Conservation (phyloP, 2,888 invertebrate species). For the Platynereis dumerilii region DNA sequence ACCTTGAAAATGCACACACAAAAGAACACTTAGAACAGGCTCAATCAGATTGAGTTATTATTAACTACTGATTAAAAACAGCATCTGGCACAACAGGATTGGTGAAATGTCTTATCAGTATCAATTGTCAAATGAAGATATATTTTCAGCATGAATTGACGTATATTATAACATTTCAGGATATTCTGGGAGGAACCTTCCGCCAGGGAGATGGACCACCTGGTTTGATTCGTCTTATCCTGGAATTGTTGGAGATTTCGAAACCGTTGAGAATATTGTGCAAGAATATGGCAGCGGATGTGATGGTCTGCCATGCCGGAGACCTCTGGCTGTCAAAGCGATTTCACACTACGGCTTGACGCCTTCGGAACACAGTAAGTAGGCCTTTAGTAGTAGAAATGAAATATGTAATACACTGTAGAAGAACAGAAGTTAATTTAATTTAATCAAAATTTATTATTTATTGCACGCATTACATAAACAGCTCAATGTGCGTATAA, state of each 20-base stretch:
- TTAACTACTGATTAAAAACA: too few relatives aligned
- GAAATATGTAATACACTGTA: background rate
- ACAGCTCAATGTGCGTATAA: too few relatives aligned
- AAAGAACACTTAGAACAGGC: too few relatives aligned
- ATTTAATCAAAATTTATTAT: too few relatives aligned
- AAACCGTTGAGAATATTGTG: conserved; percentile 11
- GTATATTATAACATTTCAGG: conserved; percentile 4
- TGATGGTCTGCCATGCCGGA: conserved; percentile 16
- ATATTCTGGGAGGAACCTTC: conserved; percentile 3
- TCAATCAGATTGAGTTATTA: too few relatives aligned
- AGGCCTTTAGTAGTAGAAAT: background rate
- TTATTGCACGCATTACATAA: too few relatives aligned
- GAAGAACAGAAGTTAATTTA: background rate
- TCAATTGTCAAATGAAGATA: too few relatives aligned
- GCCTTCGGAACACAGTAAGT: background rate
- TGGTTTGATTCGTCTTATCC: conserved; percentile 19
- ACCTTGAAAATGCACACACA: too few relatives aligned
- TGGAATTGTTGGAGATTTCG: conserved; percentile 12
- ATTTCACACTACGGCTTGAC: conserved; percentile 6
- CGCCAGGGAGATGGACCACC: conserved; percentile 16
- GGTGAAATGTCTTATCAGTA: too few relatives aligned
- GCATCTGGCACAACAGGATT: too few relatives aligned
- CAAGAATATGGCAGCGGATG: conserved; percentile 12
- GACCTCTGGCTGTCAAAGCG: conserved; percentile 19
- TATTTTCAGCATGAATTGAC: too few relatives aligned